Conservation (phyloP, 1,140 invertebrate species). For the Muscidifurax raptorellus region DNA sequence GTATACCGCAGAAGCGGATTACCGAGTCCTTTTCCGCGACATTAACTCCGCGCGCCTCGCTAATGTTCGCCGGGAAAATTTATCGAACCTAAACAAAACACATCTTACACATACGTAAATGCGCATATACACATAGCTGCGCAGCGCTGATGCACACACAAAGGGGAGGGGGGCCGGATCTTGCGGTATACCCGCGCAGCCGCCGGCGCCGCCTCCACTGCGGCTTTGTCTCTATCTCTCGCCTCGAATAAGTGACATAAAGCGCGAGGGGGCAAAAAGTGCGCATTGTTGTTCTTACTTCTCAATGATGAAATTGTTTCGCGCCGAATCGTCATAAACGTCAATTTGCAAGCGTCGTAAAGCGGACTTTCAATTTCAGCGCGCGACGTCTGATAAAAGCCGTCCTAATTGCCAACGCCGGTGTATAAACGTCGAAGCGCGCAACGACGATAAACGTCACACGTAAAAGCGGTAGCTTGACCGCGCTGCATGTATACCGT, state of each 20-base stretch:
- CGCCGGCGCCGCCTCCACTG: neutral
- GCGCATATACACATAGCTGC: neutral
- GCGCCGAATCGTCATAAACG: neutral
- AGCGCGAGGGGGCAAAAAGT: neutral
- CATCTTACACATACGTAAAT: slow-evolving; percentile 7
- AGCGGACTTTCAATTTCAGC: neutral
- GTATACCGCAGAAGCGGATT: slow-evolving; percentile 44
- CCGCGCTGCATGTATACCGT: neutral
- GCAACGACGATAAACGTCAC: neutral
- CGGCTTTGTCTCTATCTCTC: neutral
- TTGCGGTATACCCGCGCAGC: neutral
- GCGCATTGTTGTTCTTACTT: too few relatives aligned
- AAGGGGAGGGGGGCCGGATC: neutral
- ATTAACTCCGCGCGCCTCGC: slow-evolving; percentile 45
- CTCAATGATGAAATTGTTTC: neutral
- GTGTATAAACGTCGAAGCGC: too few relatives aligned
- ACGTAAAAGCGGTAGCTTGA: neutral
- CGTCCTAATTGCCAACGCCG: neutral
- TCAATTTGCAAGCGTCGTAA: neutral
- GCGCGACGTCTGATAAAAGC: neutral
- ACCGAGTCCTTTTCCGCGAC: slow-evolving; percentile 49
- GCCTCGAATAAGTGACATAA: neutral
- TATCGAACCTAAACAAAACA: slow-evolving; percentile 51
- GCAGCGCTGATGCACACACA: neutral
- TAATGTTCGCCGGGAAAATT: slow-evolving; percentile 45